Conservation (phyloP, 1,140 invertebrate genomes). For the Hylyphantes graminicola region DNA sequence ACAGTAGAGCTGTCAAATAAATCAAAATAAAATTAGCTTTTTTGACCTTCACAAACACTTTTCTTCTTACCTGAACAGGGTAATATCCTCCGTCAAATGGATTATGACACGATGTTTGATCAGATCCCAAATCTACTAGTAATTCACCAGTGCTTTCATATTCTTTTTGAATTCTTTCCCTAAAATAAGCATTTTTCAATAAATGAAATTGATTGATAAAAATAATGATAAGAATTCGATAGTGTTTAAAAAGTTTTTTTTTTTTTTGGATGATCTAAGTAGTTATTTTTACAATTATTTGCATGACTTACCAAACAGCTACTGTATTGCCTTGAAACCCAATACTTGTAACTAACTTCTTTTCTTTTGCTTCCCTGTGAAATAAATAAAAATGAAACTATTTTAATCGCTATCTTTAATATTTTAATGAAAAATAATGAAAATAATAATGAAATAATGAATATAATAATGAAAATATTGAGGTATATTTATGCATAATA, state of each 20-base stretch:
- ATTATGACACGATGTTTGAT: conserved; percentile 79
- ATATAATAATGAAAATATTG: no score
- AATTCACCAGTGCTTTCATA: conserved; percentile 72
- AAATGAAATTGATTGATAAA: neutral
- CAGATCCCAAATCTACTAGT: conserved; percentile 76
- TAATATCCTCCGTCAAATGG: conserved; percentile 78
- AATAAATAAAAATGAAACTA: neutral
- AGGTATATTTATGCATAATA: no score
- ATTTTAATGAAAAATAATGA: no score
- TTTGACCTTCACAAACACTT: neutral
- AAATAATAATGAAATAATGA: no score
- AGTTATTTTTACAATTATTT: conserved; percentile 4
- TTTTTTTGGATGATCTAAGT: neutral
- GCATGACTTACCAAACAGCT: conserved; percentile 71
- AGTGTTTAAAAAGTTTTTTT: neutral
- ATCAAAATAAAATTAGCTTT: no score
- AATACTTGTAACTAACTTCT: conserved; percentile 71
- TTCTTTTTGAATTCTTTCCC: conserved; percentile 73
- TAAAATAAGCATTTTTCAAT: conserved; percentile 60
- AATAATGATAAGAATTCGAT: neutral
- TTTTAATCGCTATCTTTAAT: no score
- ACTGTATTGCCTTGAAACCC: conserved; percentile 77
- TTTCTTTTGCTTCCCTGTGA: conserved; percentile 64
- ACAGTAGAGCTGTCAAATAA: no score
- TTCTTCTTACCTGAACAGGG: conserved; percentile 71